Percentiles rank a stretch among this genome's conserved stretches.
Conservation (phyloP, 2,888 invertebrate genomes). For the Chromoteleia sp. region DNA sequence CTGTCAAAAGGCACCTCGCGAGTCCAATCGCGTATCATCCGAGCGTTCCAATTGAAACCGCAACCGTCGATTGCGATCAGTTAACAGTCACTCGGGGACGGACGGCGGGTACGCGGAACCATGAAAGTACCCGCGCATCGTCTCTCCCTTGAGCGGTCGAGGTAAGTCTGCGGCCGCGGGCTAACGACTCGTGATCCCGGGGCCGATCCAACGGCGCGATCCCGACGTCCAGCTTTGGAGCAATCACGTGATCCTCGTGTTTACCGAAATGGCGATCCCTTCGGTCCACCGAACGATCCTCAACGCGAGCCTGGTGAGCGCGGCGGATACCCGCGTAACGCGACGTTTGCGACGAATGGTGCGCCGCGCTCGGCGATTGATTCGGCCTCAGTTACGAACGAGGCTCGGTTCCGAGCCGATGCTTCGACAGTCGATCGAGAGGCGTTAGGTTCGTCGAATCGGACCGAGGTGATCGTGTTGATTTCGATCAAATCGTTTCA, state of each 20-base stretch:
- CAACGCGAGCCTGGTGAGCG: not conserved
- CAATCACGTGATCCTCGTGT: slow-evolving; percentile 83
- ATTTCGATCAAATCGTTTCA: not conserved
- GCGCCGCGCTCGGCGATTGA: slow-evolving; percentile 5
- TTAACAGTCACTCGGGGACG: slow-evolving; percentile 26
- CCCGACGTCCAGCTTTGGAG: slow-evolving; percentile 73
- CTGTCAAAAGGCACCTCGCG: slow-evolving; percentile 30
- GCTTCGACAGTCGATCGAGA: not conserved
- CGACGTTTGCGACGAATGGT: not conserved
- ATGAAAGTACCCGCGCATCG: slow-evolving; percentile 73
- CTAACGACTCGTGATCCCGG: not conserved
- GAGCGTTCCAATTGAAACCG: slow-evolving; percentile 11
- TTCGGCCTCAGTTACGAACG: not conserved
- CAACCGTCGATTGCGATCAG: slow-evolving; percentile 5
- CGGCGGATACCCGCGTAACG: slow-evolving; percentile 5
- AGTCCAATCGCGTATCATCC: slow-evolving; percentile 29
- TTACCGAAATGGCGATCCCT: slow-evolving; percentile 84
- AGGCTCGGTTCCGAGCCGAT: not conserved
- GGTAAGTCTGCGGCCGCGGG: slow-evolving; percentile 71
- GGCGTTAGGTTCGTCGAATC: slow-evolving; percentile 3
- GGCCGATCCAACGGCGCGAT: not conserved
- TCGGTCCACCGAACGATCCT: slow-evolving; percentile 69
- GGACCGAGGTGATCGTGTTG: not conserved
- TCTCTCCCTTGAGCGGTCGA: slow-evolving; percentile 76
- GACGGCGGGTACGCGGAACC: slow-evolving; percentile 69